Evolutionary conservation across 1,140 invertebrate species (phyloP), one percentile per base, ranked within the genome.

Genomic region (Cyphomyrmex costatus): DNA sequence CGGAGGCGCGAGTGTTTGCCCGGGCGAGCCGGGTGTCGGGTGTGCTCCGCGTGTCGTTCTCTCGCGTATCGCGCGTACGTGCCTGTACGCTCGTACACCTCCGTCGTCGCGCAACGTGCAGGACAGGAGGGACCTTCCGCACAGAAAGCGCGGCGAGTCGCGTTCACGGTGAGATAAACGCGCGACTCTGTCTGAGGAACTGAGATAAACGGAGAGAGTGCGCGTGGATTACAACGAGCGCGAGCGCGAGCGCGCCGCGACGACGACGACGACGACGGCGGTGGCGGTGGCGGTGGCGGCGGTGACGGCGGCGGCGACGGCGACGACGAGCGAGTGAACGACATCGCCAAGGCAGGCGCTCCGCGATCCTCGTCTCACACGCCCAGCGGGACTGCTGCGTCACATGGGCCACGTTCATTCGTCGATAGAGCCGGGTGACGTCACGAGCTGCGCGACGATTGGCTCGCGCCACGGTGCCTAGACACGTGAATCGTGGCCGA

Each of bases 401-500:
- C 94, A 95, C 95, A 95, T 95, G 94, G 95, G 93, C 92, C 79
- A 86, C 92, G 91, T 86, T 94, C 90, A 95, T 95, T 95, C 94
- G 95, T 95, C 94, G 94, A 95, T 95, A 94, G 86, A 94, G 94
- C 92, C 88, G 85, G 87, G 93, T 95, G 95, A 95, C 95, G 95
- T 95, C 94, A 94, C 79, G 66, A 85, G 66, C 61, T 76, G 82
- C 84, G 79, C 85, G 70, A 61, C 74, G 89, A 95, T 95, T 95
- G 94, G 94, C 68, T 74, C 88, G 86, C 85, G 88, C 83, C 88
- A 86, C 90, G 92, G 91, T 86, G 88, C 92, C 93, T 93, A 92
- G 94, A 95, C 95, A 95, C 94, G 95, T 95, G 95, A 95, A 95
- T 94, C 92, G 93, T 92, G 93, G 92, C 92, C 93, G 92, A 93